Conservation (phyloP, 2,113 vertebrate species). For the Bubo blakistoni region DNA sequence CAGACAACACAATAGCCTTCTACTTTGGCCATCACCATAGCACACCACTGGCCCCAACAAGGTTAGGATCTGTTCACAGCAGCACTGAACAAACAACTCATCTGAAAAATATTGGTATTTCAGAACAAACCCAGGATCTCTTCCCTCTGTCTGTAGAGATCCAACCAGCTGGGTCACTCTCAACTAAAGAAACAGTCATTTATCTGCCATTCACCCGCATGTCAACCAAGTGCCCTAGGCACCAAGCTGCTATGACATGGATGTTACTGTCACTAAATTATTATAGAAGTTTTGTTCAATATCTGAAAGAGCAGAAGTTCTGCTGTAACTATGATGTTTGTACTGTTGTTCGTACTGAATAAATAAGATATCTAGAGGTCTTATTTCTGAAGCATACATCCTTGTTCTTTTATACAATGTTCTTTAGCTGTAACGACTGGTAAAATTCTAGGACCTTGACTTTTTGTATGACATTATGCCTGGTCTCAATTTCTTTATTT, state of each 20-base stretch:
- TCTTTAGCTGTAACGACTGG: background rate
- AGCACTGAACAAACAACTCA: background rate
- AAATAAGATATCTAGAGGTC: background rate
- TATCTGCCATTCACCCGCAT: background rate
- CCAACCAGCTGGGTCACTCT: background rate
- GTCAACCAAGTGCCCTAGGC: too few species aligned
- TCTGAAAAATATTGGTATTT: background rate
- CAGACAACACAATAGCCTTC: background rate
- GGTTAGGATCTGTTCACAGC: background rate
- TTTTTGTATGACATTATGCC: background rate
- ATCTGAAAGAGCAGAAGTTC: background rate
- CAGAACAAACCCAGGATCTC: background rate
- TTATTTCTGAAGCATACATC: background rate
- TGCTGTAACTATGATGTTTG: background rate
- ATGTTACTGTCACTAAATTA: background rate
- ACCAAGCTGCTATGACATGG: too few species aligned
- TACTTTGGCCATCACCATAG: background rate
- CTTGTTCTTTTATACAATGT: background rate
- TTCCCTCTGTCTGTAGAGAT: background rate
- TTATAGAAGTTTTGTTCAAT: background rate
- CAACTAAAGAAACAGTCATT: background rate
- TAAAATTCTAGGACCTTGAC: background rate
- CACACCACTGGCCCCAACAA: rapidly evolving
- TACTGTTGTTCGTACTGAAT: background rate
- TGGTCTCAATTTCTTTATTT: background rate